A percentile compares a stretch with the other conserved stretches of the same genome.
phyloP scores from a whole-genome alignment of 2,113 vertebrate species.

The Boulengeromyrus knoepffleri region DNA sequence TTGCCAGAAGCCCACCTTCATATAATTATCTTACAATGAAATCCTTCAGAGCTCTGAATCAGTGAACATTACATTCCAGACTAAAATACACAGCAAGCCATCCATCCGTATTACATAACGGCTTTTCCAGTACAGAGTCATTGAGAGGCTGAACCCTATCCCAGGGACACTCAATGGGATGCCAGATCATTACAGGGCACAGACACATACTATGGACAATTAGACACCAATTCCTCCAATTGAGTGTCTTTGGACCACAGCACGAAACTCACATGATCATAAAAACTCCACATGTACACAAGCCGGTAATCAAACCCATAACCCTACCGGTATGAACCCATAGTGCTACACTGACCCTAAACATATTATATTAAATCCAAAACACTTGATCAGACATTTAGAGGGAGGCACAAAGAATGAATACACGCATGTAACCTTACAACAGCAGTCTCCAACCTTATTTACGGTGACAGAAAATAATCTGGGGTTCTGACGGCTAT shows the following conservation, averaged over 20 bases:
- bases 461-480: background rate
- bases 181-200: background rate
- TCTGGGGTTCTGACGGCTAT: background rate
- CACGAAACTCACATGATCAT: background rate
- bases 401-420: background rate
- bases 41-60: background rate
- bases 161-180: background rate
- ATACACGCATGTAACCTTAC: background rate
- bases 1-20: background rate
- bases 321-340: background rate
- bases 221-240: background rate
- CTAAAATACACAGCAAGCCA: background rate
- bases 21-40: background rate
- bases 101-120: background rate
- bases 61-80: background rate
- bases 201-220: background rate
- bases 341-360: background rate
- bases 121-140: background rate
- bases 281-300: background rate
- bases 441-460: background rate
- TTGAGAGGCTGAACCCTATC: background rate
- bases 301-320: background rate
- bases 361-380: background rate
- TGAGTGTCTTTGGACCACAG: background rate
- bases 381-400: background rate